phyloP scores from a whole-genome alignment of 92 coral and sea anemone species.

The Porites cylindrica region DNA sequence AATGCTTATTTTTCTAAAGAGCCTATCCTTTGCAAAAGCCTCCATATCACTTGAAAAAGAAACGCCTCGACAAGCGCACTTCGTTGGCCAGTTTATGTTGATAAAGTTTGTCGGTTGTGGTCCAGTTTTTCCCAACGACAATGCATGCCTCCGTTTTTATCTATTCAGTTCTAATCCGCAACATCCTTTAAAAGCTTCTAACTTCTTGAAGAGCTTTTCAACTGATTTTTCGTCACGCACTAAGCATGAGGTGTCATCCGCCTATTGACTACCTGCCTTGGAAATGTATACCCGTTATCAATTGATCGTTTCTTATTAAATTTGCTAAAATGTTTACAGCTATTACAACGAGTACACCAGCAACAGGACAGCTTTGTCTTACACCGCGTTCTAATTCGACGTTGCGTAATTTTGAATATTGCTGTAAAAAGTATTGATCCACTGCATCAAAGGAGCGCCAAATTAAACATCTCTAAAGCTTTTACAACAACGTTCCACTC shows the following conservation, averaged over 20 bases:
- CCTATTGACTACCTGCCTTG: background rate
- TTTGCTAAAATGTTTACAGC: background rate
- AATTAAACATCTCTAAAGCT: background rate
- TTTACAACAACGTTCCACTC: background rate
- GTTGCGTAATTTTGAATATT: background rate
- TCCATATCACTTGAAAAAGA: too few species aligned
- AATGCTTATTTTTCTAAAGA: too few species aligned
- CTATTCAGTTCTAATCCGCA: too few species aligned
- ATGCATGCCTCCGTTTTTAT: too few species aligned
- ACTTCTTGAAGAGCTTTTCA: too few species aligned
- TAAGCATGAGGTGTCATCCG: background rate
- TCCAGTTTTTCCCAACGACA: too few species aligned
- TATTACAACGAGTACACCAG: background rate
- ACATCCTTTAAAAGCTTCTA: too few species aligned
- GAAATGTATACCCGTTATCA: background rate
- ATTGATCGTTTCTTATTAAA: background rate
- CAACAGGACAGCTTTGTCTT: background rate
- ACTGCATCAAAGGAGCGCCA: background rate
- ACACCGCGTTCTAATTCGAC: slow-evolving; percentile 4
- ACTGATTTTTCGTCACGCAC: too few species aligned
- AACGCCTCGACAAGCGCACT: too few species aligned
- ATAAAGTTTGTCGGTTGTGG: too few species aligned
- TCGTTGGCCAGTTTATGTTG: too few species aligned
- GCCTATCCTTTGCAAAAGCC: too few species aligned
- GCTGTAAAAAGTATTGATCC: slow-evolving; percentile 3